phyloP scores from a whole-genome alignment of 2,888 invertebrate genomes.

The Drosophila mayaguana region DNA sequence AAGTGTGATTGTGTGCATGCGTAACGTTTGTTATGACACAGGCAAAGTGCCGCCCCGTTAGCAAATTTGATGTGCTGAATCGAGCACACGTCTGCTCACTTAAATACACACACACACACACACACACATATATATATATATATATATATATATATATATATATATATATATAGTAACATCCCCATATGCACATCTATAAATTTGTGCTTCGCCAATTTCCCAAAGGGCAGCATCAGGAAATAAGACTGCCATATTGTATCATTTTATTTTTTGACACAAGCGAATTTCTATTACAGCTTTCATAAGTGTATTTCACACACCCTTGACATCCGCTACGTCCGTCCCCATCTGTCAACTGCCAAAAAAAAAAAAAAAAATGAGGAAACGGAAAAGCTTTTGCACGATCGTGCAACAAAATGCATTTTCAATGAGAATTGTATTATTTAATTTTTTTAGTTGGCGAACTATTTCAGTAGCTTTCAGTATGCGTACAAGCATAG shows the following conservation, averaged over 20 bases:
- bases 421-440: conserved; percentile 27
- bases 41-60: neutral
- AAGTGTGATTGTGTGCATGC: conserved; percentile 1
- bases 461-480: conserved; percentile 33
- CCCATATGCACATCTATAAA: neutral
- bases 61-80: conserved; percentile 15
- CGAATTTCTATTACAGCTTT: neutral
- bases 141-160: neutral
- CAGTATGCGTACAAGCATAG: conserved; percentile 55
- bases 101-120: no score
- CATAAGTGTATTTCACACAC: conserved; percentile 1
- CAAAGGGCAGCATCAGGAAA: neutral
- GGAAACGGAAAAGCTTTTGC: conserved; percentile 56
- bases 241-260: no score
- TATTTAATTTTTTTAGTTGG: conserved; percentile 19
- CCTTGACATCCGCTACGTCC: neutral
- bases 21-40: conserved; percentile 30
- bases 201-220: neutral
- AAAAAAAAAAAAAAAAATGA: conserved; percentile 7
- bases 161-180: neutral
- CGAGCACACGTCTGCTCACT: neutral
- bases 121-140: neutral
- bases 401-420: conserved; percentile 36
- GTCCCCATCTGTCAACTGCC: conserved; percentile 1
- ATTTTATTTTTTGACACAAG: neutral